Evolutionary conservation across 2,797 vertebrate genomes (phyloP), one percentile per base, ranked within the genome.

Genomic region (Babyrousa celebensis): DNA sequence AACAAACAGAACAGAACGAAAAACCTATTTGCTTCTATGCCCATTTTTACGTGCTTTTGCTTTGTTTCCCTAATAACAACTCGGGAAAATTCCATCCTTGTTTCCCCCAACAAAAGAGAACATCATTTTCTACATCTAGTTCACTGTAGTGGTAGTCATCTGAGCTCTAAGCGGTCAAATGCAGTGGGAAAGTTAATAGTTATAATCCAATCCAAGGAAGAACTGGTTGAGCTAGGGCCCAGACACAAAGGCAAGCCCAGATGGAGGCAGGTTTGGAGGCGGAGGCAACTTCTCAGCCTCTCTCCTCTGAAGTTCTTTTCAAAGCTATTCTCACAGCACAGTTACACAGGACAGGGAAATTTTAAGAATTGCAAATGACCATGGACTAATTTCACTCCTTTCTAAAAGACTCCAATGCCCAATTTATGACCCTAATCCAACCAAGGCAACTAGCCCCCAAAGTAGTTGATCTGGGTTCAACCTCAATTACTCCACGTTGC

Each of bases 51-150:
- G 93, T 86, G 32, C 36, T 70, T 94, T 79, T 70, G 58, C 84
- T 85, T 79, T 82, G n/a, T 91, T 75, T 94, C n/a, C 71, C 75
- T 52, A 90, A 71, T 65, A 89, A 71, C 15, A 89, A 29, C 40
- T 21, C 63, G 85, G 32, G 27, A 79, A 94, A 91, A 90, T 75
- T 74, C 70, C 63, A 89, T 52, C 21, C 16, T 75, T 65, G 15
- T 77, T 70, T 89, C 75, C 25, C 36, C 82, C 82, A 89, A 84
- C 58, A 94, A 94, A 85, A 85, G 36, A 91, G 93, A 89, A 85
- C 29, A 36, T 48, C 70, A 92, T 83, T 96, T 85, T 92, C 79
- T 91, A 87, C 71, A 70, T 60, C 43, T 89, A 79, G n/a, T 62
- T 40, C 65, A 77, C n/a, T 56, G 29, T 71, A 72, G 15, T 29